Conservation (phyloP, 2,797 vertebrate genomes). For the Phataginus tricuspis region DNA sequence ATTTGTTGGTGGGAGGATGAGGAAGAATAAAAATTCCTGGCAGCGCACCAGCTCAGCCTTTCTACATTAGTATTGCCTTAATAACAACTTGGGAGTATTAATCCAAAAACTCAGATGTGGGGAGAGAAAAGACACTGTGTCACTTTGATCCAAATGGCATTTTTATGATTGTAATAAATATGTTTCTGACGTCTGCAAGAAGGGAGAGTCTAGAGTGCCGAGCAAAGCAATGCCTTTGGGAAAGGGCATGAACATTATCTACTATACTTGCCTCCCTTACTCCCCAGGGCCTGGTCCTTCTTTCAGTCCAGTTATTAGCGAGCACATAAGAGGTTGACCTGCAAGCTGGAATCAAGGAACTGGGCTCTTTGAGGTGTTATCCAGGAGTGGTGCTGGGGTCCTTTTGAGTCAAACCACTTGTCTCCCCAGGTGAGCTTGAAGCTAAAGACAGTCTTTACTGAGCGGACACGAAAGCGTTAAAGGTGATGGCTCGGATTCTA, state of each 20-base stretch:
- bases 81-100: background rate
- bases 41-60: background rate
- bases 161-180: background rate
- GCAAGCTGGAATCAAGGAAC: background rate
- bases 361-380: background rate
- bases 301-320: background rate
- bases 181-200: constrained; percentile 9
- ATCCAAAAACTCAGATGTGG: background rate
- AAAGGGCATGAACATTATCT: background rate
- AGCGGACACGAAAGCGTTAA: background rate
- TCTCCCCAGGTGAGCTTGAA: background rate
- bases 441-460: background rate
- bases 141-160: background rate
- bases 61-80: background rate
- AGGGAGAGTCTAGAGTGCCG: background rate
- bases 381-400: background rate
- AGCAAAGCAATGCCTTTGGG: background rate
- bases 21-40: background rate
- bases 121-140: background rate
- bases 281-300: background rate
- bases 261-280: background rate
- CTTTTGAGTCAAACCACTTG: background rate
- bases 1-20: background rate
- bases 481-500: background rate
- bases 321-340: background rate